A percentile compares a stretch with the other conserved stretches of the same genome.
Evolutionary conservation across 2,888 invertebrate genomes (phyloP).

Genomic region (Acronicta alni): DNA sequence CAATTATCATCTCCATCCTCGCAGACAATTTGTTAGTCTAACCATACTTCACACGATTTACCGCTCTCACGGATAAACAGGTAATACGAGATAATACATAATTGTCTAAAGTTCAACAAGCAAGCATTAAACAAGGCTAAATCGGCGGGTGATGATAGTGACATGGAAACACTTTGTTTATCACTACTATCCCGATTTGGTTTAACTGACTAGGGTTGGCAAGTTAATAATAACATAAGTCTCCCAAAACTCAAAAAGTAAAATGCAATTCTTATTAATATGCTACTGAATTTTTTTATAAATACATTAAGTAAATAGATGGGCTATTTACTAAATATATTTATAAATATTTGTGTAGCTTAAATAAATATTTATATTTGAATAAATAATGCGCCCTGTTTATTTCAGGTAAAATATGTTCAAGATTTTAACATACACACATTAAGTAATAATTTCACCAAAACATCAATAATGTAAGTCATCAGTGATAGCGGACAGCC

Average conservation of each 20-base stretch:
- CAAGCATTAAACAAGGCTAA: slow-evolving; percentile 46
- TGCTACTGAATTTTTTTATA: too few relatives aligned
- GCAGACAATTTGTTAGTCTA: slow-evolving; percentile 69
- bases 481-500: slow-evolving; percentile 62
- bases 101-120: slow-evolving; percentile 69
- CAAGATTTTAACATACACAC: slow-evolving; percentile 11
- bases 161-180: slow-evolving; percentile 70
- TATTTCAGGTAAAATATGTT: slow-evolving; percentile 7
- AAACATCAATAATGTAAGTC: slow-evolving; percentile 34
- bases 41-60: slow-evolving; percentile 58
- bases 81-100: slow-evolving; percentile 59
- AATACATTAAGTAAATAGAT: too few relatives aligned
- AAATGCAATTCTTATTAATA: too few relatives aligned
- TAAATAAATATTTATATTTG: too few relatives aligned
- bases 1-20: slow-evolving; percentile 61
- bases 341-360: too few relatives aligned
- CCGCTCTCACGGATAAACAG: slow-evolving; percentile 62
- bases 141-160: slow-evolving; percentile 63
- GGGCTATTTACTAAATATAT: too few relatives aligned
- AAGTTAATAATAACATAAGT: not conserved
- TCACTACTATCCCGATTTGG: slow-evolving; percentile 68
- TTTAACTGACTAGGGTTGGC: slow-evolving; percentile 57
- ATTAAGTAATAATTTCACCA: slow-evolving; percentile 14
- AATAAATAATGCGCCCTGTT: slow-evolving; percentile 5
- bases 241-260: not conserved